Base-by-base conservation (phyloP, 1,140 invertebrate species). In the Drosophila burlai region DNA sequence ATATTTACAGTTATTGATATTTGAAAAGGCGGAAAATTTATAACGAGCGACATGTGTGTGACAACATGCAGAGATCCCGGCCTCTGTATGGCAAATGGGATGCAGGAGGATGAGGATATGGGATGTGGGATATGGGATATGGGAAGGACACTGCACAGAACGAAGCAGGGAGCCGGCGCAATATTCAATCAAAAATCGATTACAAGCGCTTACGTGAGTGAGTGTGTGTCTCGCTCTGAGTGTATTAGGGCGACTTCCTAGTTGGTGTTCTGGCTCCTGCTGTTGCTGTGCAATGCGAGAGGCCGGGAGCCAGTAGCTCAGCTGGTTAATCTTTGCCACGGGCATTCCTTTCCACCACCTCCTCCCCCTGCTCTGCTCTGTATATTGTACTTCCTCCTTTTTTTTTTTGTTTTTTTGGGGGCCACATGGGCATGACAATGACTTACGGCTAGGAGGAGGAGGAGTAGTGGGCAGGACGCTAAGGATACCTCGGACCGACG, bases 121-220 rank as follows among this genome's bases (percentile, higher is more conserved):
- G 24, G 15, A 18, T 31, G 26, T 10, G 7, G 29, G 15, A 26
- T 49, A 24, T 13, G 26, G 13, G 31, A 36, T 15, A 18, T 54
- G 34, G 11, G 16, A 50, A 59, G 61, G 45, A 50, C 36, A 47
- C 31, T 55, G 46, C 52, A 47, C 59, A 45, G 63, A 62, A 67
- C 62, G 24, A 6, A 16, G 21, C 21, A 54, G 45, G 18, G 43
- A 11, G 43, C 45, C 11, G 63, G 81, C 46, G 65, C 81, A 91
- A 92, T 92, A 91, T 92, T 92, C 91, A 92, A 92, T 92, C 91
- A 92, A 92, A 92, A 92, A 92, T 92, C 91, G 91, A 92, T 92
- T 92, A 92, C 87, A 91, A 68, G 66, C 52, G 55, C 67, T 77
- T 76, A 78, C 63, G 75, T 78, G 55, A 52, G 71, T 24, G 52